Percentiles rank a stretch among this genome's conserved stretches.
These are phyloP conservation scores for Conger conger DNA, from an alignment of 2,113 vertebrate genomes.

Conservation along the genomic window DNA sequence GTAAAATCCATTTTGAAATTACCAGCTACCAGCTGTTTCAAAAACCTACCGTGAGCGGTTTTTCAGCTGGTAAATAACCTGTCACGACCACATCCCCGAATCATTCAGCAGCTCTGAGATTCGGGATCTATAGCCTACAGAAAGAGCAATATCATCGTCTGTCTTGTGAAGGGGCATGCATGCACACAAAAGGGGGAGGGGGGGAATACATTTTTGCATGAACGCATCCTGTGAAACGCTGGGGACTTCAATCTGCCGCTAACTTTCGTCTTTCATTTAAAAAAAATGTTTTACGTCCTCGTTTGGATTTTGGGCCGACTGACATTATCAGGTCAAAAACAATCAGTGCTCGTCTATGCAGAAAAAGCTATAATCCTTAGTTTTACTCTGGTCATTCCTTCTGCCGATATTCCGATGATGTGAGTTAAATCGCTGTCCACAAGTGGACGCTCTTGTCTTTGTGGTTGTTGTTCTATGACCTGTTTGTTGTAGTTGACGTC, in stretches of 20 bases:
- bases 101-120: conserved; percentile 35
- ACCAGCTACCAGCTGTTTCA: too few relatives aligned
- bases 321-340: conserved; percentile 31
- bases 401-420: conserved; percentile 34
- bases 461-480: conserved; percentile 49
- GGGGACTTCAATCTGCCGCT: background rate
- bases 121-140: conserved; percentile 45
- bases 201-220: background rate
- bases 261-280: conserved; percentile 25
- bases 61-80: too few relatives aligned
- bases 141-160: conserved; percentile 51
- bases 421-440: conserved; percentile 15
- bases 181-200: conserved; percentile 23
- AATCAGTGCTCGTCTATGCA: conserved; percentile 58
- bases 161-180: background rate
- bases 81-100: conserved; percentile 2
- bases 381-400: conserved; percentile 36
- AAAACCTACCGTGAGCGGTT: too few relatives aligned
- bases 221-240: background rate
- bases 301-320: background rate
- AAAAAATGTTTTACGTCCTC: background rate
- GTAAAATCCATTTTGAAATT: too few relatives aligned
- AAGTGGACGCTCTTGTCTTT: conserved; percentile 36
- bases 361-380: conserved; percentile 30
- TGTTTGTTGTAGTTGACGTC: conserved; percentile 31